Percentiles rank a stretch among this genome's conserved stretches.
Conservation (phyloP, 2,797 vertebrate species). For the Gymnoscopelus microlampas region DNA sequence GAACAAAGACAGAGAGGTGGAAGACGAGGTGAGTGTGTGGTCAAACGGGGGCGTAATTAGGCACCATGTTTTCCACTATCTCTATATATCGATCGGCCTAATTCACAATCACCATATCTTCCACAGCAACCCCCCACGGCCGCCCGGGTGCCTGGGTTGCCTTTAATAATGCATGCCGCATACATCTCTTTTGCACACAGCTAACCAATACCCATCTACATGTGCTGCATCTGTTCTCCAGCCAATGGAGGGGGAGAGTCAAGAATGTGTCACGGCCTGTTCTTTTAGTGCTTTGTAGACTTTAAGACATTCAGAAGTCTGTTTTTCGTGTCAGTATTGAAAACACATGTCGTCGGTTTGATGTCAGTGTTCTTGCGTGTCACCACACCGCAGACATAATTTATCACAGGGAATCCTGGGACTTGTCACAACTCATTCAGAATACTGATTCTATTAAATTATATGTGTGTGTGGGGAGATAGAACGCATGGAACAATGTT, state of each 20-base stretch:
- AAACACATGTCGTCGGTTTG: slow-evolving; percentile 24
- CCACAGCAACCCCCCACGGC: slow-evolving; percentile 17
- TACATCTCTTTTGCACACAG: slow-evolving; percentile 39
- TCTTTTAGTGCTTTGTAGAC: neutral
- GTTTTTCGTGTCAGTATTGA: slow-evolving; percentile 1
- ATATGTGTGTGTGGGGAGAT: neutral
- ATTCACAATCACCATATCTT: slow-evolving; percentile 67
- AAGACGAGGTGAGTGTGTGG: slow-evolving; percentile 64
- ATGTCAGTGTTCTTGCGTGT: slow-evolving; percentile 5
- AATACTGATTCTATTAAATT: slow-evolving; percentile 6
- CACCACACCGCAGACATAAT: slow-evolving; percentile 8
- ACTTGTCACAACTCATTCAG: slow-evolving; percentile 15
- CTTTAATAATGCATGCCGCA: slow-evolving; percentile 65
- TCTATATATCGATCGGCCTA: slow-evolving; percentile 73
- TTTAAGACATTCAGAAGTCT: slow-evolving; percentile 19
- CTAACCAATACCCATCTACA: slow-evolving; percentile 27
- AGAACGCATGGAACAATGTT: no score
- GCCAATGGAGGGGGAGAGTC: neutral
- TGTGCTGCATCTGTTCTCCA: slow-evolving; percentile 25
- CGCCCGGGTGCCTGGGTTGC: slow-evolving; percentile 32
- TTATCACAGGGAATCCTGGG: slow-evolving; percentile 22
- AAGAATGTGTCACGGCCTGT: neutral
- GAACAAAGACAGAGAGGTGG: slow-evolving; percentile 58
- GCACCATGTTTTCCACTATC: slow-evolving; percentile 59
- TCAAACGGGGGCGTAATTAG: slow-evolving; percentile 74